Evolutionary conservation across 2,888 invertebrate species (phyloP), one percentile per base, ranked within the genome.

Genomic region (Perithous albicinctus): DNA sequence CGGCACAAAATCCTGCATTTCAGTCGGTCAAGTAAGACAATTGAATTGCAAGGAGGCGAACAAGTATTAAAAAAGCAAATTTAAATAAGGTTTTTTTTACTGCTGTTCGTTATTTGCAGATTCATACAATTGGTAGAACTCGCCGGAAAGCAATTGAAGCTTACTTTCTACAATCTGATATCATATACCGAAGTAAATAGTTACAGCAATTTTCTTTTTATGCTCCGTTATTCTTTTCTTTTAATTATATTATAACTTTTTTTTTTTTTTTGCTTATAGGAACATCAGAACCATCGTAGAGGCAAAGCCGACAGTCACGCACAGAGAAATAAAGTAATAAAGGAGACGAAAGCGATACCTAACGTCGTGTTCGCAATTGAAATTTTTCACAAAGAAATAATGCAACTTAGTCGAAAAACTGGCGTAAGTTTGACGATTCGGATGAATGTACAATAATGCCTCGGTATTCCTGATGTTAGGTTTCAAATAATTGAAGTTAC

Each of bases 311-410:
- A 94, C 83, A 90, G 92, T 0, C 88, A 91, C 48, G 91, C 92
- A 0, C 93, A 93, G 77, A 92, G 93, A 67, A 94, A 93, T 78
- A 94, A 94, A 90, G 94, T 95, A 63, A 90, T 95, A 54, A 94
- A 94, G 38, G 95, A 96, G 89, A 95, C 95, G 0, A 94, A 94
- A 85, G 93, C 94, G 20, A 95, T 96, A 86, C 96, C 96, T 7
- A 94, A 94, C 63, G 94, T 96, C 0, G 94, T 96, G 70, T 93
- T 94, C 59, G 95, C 95, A 87, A 94, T 95, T 1, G 96, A 96
- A 90, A 94, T 94, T 87, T 96, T 95, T 89, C 93, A 93, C 85
- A 95, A 94, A 86, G 93, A 94, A 70, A 93, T 95, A 43, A 93
- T 94, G 80, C 86, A 94, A 78, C 93, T 96, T n/a, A 94, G 94